Conservation (phyloP, 2,797 vertebrate species). For the Psittacula echo region DNA sequence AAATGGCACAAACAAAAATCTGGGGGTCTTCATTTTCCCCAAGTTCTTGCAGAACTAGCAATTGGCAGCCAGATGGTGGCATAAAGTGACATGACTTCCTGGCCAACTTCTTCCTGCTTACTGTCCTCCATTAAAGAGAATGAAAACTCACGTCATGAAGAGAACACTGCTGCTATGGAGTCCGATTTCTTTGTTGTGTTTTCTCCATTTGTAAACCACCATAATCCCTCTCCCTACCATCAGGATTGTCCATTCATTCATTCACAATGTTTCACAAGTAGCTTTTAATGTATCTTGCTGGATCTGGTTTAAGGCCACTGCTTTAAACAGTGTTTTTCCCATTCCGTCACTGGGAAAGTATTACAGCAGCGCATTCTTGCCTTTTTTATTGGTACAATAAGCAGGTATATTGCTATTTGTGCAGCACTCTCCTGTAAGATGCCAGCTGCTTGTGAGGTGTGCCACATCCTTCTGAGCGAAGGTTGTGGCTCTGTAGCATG, state of each 20-base stretch:
- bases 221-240: not conserved
- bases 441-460: not conserved
- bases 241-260: not conserved
- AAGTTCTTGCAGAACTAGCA: not conserved
- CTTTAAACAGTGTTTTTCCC: not conserved
- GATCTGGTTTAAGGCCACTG: not conserved
- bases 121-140: not conserved
- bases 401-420: not conserved
- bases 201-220: not conserved
- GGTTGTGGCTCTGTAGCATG: not conserved
- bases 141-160: rapidly evolving
- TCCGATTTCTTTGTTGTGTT: not conserved
- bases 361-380: not conserved
- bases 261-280: not conserved
- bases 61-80: not conserved
- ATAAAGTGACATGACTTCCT: not conserved
- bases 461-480: not conserved
- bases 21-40: not conserved
- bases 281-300: not conserved
- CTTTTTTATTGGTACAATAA: not conserved
- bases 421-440: not conserved
- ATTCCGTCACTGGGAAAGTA: not conserved
- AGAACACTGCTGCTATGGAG: not conserved
- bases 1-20: not conserved
- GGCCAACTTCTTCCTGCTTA: not conserved